Evolutionary conservation across 2,113 vertebrate species (phyloP).

Genomic region (Tichodroma muraria): DNA sequence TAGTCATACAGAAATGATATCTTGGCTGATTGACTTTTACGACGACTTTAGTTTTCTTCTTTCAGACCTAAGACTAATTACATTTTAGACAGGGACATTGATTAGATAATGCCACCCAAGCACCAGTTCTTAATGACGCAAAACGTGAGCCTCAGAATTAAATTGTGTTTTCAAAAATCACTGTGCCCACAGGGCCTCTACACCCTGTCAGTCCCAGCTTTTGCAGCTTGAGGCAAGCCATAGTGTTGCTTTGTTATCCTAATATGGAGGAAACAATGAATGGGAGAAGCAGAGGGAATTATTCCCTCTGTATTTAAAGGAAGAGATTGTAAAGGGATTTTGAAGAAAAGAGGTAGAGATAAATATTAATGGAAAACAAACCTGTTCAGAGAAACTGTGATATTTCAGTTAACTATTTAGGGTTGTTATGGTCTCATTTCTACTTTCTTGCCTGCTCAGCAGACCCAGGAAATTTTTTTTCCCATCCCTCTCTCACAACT

Average conservation of each 20-base stretch:
- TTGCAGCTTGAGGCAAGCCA: background rate
- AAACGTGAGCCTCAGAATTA: background rate
- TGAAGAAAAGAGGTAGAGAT: background rate
- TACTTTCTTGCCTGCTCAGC: background rate
- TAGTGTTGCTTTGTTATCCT: background rate
- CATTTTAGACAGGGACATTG: background rate
- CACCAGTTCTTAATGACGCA: background rate
- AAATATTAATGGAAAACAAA: background rate
- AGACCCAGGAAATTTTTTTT: background rate
- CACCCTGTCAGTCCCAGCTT: background rate
- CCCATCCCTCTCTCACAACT: background rate
- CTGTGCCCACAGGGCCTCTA: background rate
- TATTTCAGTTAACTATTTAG: background rate
- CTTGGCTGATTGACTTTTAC: background rate
- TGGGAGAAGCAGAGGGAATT: background rate
- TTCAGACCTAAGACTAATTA: constrained; percentile 15
- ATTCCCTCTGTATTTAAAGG: background rate
- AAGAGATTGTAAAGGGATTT: background rate
- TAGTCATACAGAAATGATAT: background rate
- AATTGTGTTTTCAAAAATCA: background rate
- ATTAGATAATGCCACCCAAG: background rate
- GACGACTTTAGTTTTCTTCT: background rate
- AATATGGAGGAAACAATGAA: background rate
- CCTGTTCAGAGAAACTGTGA: background rate
- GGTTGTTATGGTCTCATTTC: background rate